Percentiles rank a stretch among this genome's conserved stretches.
phyloP scores from a whole-genome alignment of 2,888 invertebrate species.

The Baccha elongata region DNA sequence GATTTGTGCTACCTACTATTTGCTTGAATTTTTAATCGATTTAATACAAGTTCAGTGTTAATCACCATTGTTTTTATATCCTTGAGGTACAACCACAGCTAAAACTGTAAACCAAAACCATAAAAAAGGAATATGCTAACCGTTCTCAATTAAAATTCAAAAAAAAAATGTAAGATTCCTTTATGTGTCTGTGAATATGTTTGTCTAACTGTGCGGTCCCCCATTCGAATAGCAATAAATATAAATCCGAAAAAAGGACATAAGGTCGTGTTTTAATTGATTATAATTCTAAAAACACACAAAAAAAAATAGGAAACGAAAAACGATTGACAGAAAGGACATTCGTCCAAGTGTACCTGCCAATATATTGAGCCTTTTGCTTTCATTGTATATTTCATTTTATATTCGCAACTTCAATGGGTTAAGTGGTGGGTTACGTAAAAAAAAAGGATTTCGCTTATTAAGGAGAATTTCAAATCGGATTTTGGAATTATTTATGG shows the following conservation, averaged over 20 bases:
- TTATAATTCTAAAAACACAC: conserved; percentile 9
- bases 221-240: conserved; percentile 62
- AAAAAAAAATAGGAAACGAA: conserved; percentile 19
- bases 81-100: conserved; percentile 44
- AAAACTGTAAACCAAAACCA: conserved; percentile 30
- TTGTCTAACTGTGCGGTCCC: conserved; percentile 41
- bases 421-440: conserved; percentile 69
- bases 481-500: conserved; percentile 56
- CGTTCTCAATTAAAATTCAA: conserved; percentile 47
- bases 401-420: conserved; percentile 44
- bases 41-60: conserved; percentile 74
- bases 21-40: conserved; percentile 72
- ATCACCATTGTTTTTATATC: conserved; percentile 64
- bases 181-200: conserved; percentile 27
- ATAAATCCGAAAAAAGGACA: conserved; percentile 53
- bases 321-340: conserved; percentile 63
- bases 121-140: conserved; percentile 43
- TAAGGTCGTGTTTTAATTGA: conserved; percentile 63
- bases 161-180: conserved; percentile 38
- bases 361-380: conserved; percentile 31
- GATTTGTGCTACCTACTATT: conserved; percentile 50
- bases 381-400: conserved; percentile 32
- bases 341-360: conserved; percentile 42
- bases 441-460: conserved; percentile 51
- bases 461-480: conserved; percentile 45